These are phyloP conservation scores for Heteromurus nitidus DNA, from an alignment of 2,888 invertebrate genomes.

Conservation along the genomic window DNA sequence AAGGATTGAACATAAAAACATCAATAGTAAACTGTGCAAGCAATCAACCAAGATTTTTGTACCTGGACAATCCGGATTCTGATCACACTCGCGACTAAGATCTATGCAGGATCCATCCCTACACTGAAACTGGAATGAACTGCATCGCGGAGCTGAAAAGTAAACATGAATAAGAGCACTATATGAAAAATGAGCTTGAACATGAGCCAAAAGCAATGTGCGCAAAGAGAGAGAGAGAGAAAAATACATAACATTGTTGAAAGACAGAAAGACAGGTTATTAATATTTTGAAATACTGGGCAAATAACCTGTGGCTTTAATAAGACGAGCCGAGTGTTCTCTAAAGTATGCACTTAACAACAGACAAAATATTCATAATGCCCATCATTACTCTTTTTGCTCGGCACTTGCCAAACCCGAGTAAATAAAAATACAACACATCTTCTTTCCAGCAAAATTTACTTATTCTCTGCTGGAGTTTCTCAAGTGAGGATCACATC, in stretches of 20 bases:
- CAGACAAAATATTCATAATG: constrained; percentile 22
- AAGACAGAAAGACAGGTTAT: constrained; percentile 58
- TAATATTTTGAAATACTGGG: constrained; percentile 65
- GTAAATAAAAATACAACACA: constrained; percentile 16
- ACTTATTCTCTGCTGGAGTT: no score
- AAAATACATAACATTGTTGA: constrained; percentile 8
- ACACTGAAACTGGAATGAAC: constrained; percentile 73
- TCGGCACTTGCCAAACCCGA: constrained; percentile 9
- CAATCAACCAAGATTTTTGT: no score
- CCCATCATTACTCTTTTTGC: constrained; percentile 10
- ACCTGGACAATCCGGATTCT: constrained; percentile 61
- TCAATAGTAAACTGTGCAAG: constrained; percentile 6
- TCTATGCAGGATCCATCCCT: constrained; percentile 73
- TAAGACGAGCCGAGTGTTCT: constrained; percentile 40
- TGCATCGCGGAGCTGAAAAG: constrained; percentile 39
- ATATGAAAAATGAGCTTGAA: constrained; percentile 34
- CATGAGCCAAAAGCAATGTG: constrained; percentile 12
- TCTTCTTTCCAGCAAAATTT: neutral
- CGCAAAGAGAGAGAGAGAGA: constrained; percentile 23
- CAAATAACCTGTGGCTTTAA: constrained; percentile 67
- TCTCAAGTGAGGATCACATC: no score
- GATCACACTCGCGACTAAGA: constrained; percentile 51
- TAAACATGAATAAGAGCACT: constrained; percentile 32
- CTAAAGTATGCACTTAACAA: constrained; percentile 3
- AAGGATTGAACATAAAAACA: no score